Evolutionary conservation across 1,140 invertebrate genomes (phyloP).

Genomic region (Augochlora pura): DNA sequence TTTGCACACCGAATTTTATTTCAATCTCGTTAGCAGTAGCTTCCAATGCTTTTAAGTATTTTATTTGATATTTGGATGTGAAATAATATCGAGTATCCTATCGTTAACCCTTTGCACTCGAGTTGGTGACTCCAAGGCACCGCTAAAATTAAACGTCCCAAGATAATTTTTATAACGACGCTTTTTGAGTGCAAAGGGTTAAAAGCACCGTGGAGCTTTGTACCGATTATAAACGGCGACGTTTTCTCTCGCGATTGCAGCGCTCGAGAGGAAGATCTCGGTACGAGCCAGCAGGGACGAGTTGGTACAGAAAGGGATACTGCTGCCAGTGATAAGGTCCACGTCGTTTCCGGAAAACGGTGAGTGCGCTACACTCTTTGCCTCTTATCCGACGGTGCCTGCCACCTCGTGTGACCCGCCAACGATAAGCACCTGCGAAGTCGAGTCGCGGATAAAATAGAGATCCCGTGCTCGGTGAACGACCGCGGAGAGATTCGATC

Average conservation of each 20-base stretch:
- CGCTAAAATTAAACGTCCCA: too few relatives aligned
- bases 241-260: slow-evolving; percentile 80
- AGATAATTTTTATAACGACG: too few relatives aligned
- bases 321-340: slow-evolving; percentile 92
- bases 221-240: background rate
- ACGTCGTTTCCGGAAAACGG: slow-evolving; percentile 90
- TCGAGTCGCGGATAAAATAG: background rate
- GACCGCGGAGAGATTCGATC: background rate
- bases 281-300: slow-evolving; percentile 97
- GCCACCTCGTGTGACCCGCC: background rate
- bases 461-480: background rate
- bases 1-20: too few relatives aligned
- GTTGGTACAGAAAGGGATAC: slow-evolving; percentile 97
- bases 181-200: too few relatives aligned
- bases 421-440: background rate
- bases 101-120: too few relatives aligned
- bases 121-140: too few relatives aligned
- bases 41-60: too few relatives aligned
- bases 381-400: background rate
- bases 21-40: too few relatives aligned
- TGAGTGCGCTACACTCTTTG: slow-evolving; percentile 79
- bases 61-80: too few relatives aligned
- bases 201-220: too few relatives aligned
- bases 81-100: too few relatives aligned
- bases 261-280: slow-evolving; percentile 98